These are phyloP conservation scores for Hypotaenidia philippensis DNA, from an alignment of 2,797 vertebrate genomes.

Conservation along the genomic window DNA sequence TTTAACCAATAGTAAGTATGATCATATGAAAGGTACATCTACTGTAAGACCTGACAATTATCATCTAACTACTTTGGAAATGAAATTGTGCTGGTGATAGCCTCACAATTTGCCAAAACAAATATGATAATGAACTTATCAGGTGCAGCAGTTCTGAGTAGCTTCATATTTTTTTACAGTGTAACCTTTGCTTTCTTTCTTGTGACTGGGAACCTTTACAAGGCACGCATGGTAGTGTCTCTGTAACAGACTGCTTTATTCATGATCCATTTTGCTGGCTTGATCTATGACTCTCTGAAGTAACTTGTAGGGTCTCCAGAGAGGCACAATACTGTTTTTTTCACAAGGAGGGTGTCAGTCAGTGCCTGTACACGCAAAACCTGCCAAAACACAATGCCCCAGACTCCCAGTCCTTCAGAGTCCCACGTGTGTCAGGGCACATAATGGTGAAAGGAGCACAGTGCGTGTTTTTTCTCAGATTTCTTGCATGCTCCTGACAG, in stretches of 20 bases:
- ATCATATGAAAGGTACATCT: background rate
- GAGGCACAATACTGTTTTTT: background rate
- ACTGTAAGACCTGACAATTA: background rate
- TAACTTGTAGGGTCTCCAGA: background rate
- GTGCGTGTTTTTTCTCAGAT: background rate
- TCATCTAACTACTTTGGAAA: background rate
- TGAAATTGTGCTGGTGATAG: background rate
- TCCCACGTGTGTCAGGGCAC: background rate
- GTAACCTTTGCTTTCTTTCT: background rate
- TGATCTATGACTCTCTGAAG: background rate
- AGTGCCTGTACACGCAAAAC: background rate
- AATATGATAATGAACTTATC: background rate
- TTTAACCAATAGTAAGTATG: background rate
- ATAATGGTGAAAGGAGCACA: no score
- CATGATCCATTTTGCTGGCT: background rate
- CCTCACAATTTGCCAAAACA: background rate
- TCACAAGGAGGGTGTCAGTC: fast-evolving
- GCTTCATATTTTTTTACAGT: background rate
- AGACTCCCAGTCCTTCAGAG: background rate
- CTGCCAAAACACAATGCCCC: background rate
- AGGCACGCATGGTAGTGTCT: fast-evolving
- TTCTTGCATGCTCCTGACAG: background rate
- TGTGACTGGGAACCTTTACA: background rate
- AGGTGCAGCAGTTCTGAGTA: background rate
- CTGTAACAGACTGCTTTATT: background rate